Percentiles rank a stretch among this genome's conserved stretches.
phyloP scores from a whole-genome alignment of 1,140 invertebrate genomes.

The Anastatus disparis region DNA sequence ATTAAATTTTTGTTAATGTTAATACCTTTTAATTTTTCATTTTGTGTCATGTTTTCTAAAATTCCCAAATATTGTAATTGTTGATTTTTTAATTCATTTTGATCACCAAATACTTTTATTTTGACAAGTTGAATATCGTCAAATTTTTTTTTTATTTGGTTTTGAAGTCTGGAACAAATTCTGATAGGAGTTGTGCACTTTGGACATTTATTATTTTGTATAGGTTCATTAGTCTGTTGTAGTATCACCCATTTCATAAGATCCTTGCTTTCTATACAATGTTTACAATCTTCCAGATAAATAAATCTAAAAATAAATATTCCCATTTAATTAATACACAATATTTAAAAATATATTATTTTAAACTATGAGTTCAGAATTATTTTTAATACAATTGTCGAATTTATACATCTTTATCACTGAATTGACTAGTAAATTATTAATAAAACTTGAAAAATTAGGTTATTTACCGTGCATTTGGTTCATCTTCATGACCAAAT shows the following conservation, averaged over 20 bases:
- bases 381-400: too few species aligned
- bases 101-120: too few species aligned
- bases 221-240: constrained; percentile 45
- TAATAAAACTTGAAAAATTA: neutral
- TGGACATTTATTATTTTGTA: constrained; percentile 73
- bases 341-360: too few species aligned
- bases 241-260: constrained; percentile 64
- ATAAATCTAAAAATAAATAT: too few species aligned
- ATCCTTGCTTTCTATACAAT: constrained; percentile 70
- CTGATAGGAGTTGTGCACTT: constrained; percentile 72
- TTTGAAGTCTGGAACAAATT: constrained; percentile 71
- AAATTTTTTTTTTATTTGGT: constrained; percentile 68
- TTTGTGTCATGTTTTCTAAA: neutral
- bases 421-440: too few species aligned
- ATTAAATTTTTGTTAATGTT: neutral
- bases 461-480: too few species aligned
- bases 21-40: neutral
- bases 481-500: too few species aligned
- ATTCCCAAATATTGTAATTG: neutral
- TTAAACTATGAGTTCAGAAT: too few species aligned
- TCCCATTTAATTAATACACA: too few species aligned
- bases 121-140: too few species aligned
- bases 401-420: too few species aligned
- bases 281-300: constrained; percentile 73
- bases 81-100: too few species aligned